Base-by-base conservation (phyloP, 2,797 vertebrate genomes). In the Pterois miles region DNA sequence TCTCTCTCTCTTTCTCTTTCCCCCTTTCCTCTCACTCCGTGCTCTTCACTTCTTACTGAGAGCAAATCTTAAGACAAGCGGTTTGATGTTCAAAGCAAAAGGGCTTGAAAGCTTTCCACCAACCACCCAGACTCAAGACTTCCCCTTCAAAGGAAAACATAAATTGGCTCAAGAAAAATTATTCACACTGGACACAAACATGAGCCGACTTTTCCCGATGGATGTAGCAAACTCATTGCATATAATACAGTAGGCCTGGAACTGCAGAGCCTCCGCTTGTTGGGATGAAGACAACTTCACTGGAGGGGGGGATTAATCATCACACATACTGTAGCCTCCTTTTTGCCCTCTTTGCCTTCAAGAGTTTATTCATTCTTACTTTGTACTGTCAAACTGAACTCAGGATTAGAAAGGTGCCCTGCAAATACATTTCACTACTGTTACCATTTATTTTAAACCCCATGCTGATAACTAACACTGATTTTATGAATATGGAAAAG, bases 41-140 rank as follows among this genome's bases (percentile, higher is more conserved):
- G 59, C 85, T 89, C 75, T 77, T 82, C 88, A 83, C 82, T 88
- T 78, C 76, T 84, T 83, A 73, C 77, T 40, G 68, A 80, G 82
- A 88, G 85, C 82, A 92, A 92, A 89, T 90, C 86, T 90, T 91
- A 91, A 92, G 84, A 92, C 91, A 92, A 88, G 80, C 88, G 63
- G 90, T 93, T 91, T 93, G 92, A 93, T 86, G 86, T 90, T 93
- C 89, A 88, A 93, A 92, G 92, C 81, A 82, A 89, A 87, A 89
- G 82, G 85, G 82, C 84, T 90, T 91, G 89, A 90, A 93, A 92
- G 91, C 90, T 86, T 91, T 81, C 67, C 80, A 86, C 85, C 89
- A 90, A 69, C 91, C 86, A 86, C 82, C 88, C 86, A 81, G 88
- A 89, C 88, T 88, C 74, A 58, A 83, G 77, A 85, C 87, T 86